Conservation (phyloP, 1,140 invertebrate genomes). For the Drosophila kohkoa region DNA sequence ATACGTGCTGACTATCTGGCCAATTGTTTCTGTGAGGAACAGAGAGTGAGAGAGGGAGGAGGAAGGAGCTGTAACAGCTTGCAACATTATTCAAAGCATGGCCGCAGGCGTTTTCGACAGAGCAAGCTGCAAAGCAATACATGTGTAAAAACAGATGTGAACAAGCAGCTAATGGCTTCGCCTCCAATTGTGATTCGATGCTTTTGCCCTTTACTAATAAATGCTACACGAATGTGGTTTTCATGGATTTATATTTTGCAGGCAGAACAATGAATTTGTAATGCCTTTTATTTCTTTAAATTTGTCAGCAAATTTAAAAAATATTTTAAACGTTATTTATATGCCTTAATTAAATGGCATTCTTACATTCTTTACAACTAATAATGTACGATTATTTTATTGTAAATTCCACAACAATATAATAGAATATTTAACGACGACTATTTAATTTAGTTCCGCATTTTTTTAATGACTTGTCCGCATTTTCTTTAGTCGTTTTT, state of each 20-base stretch:
- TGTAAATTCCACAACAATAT: neutral
- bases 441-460: constrained; percentile 22
- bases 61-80: constrained; percentile 14
- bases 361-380: neutral
- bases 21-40: neutral
- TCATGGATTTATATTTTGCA: constrained; percentile 16
- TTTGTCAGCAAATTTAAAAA: no score
- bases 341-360: constrained; percentile 10
- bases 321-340: neutral
- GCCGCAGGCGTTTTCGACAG: constrained; percentile 54
- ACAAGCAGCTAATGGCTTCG: constrained; percentile 69
- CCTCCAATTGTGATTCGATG: constrained; percentile 7
- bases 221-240: constrained; percentile 44
- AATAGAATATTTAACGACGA: neutral
- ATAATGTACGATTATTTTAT: constrained; percentile 1
- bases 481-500: constrained; percentile 16
- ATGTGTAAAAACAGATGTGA: constrained; percentile 79
- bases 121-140: constrained; percentile 64
- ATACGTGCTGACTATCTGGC: constrained; percentile 8
- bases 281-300: no score
- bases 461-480: constrained; percentile 19
- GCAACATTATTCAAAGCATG: constrained; percentile 67
- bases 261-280: no score
- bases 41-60: neutral
- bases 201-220: constrained; percentile 32